Conservation (phyloP, 2,797 vertebrate species). For the Hemibagrus guttatus region DNA sequence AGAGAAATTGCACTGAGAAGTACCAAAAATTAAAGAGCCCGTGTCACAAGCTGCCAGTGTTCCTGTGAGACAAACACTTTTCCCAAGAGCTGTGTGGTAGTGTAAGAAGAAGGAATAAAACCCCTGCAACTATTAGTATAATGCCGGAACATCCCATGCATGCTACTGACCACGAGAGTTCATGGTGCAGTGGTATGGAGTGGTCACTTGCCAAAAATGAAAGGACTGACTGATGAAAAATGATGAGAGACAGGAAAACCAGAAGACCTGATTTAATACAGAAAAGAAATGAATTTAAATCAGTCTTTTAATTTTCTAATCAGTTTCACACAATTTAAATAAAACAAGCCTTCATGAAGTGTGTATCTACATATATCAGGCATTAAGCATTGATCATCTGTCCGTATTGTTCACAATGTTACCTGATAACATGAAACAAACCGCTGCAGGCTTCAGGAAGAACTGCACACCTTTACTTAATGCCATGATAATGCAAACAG, state of each 20-base stretch:
- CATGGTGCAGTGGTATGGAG: conserved; percentile 74
- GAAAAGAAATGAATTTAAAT: neutral
- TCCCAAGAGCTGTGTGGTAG: conserved; percentile 76
- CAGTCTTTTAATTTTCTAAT: neutral
- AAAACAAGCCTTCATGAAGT: neutral
- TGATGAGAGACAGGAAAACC: conserved; percentile 76
- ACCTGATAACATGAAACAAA: conserved; percentile 87
- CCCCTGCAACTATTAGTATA: conserved; percentile 75
- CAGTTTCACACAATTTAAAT: neutral
- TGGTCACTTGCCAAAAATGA: conserved; percentile 76
- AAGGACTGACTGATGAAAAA: conserved; percentile 83
- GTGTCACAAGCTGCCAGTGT: conserved; percentile 66
- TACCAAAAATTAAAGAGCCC: conserved; percentile 34
- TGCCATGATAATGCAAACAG: conserved; percentile 83
- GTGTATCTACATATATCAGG: neutral
- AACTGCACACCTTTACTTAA: conserved; percentile 84
- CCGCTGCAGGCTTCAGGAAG: conserved; percentile 84
- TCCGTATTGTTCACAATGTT: neutral
- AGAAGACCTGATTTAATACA: conserved; percentile 72
- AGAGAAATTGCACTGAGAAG: neutral
- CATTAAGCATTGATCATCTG: neutral
- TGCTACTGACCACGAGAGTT: conserved; percentile 85
- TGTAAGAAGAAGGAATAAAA: conserved; percentile 79
- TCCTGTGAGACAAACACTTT: conserved; percentile 71
- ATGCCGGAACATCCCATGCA: conserved; percentile 77